phyloP scores from a whole-genome alignment of 2,888 invertebrate genomes.

The Lochmaea crataegi region DNA sequence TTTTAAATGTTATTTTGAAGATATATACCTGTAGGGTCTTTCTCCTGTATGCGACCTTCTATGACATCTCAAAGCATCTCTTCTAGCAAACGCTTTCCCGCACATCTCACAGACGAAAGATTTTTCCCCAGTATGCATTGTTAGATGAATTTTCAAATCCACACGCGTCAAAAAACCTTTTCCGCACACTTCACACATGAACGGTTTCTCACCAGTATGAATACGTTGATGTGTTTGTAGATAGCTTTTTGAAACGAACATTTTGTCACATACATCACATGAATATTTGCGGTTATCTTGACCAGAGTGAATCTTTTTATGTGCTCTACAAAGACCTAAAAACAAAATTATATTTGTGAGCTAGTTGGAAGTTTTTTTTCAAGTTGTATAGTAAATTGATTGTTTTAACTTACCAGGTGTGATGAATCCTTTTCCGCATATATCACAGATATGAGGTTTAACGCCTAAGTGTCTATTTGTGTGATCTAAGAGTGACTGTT shows the following conservation, averaged over 20 bases:
- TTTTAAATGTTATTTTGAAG: no score
- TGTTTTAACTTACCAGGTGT: slow-evolving; percentile 65
- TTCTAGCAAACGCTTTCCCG: slow-evolving; percentile 71
- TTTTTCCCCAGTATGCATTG: slow-evolving; percentile 73
- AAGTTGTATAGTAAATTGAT: neutral
- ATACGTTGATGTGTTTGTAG: slow-evolving; percentile 70
- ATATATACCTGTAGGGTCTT: slow-evolving; percentile 66
- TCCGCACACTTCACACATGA: slow-evolving; percentile 71
- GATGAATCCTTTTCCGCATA: slow-evolving; percentile 71
- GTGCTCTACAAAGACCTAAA: slow-evolving; percentile 69
- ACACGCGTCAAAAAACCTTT: slow-evolving; percentile 72
- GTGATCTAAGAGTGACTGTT: slow-evolving; percentile 71
- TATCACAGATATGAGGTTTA: slow-evolving; percentile 71
- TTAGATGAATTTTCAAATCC: slow-evolving; percentile 71
- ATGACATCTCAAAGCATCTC: slow-evolving; percentile 71
- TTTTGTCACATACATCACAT: slow-evolving; percentile 70
- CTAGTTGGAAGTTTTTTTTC: slow-evolving; percentile 9
- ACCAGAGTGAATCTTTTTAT: slow-evolving; percentile 71
- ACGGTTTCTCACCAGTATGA: slow-evolving; percentile 72
- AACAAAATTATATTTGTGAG: slow-evolving; percentile 33
- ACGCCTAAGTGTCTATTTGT: slow-evolving; percentile 72
- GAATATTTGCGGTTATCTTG: slow-evolving; percentile 71
- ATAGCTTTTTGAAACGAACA: slow-evolving; percentile 73
- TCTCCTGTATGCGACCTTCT: slow-evolving; percentile 71
- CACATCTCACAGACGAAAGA: slow-evolving; percentile 73